These are phyloP conservation scores for Mythimna loreyi DNA, from an alignment of 2,888 invertebrate genomes.

Conservation along the genomic window DNA sequence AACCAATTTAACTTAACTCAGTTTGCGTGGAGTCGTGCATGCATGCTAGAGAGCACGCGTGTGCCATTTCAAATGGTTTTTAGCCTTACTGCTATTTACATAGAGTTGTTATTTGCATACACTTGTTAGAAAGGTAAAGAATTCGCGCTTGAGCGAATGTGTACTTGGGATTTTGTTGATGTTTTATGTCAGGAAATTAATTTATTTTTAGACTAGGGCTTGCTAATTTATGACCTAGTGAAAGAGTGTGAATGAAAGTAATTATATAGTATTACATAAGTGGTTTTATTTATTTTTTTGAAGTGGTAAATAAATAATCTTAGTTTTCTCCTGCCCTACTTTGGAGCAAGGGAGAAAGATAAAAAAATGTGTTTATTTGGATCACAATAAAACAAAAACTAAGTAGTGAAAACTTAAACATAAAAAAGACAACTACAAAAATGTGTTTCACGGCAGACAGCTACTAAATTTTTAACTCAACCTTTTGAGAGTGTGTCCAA, in stretches of 20 bases:
- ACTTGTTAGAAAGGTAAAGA: conserved; percentile 19
- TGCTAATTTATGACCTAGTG: conserved; percentile 24
- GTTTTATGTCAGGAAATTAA: conserved; percentile 30
- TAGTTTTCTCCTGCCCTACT: no score
- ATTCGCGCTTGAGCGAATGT: conserved; percentile 22
- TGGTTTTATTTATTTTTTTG: not conserved
- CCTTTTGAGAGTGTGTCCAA: no score
- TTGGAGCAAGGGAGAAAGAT: no score
- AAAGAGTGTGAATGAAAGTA: conserved; percentile 28
- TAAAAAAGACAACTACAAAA: no score
- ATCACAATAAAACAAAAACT: no score
- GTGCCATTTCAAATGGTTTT: conserved; percentile 47
- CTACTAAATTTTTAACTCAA: no score
- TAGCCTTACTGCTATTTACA: conserved; percentile 36
- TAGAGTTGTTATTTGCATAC: conserved; percentile 51
- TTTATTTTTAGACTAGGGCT: conserved; percentile 26
- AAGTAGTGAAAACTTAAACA: no score
- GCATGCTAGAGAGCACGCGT: conserved; percentile 55
- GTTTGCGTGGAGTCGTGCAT: conserved; percentile 60
- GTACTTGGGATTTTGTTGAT: conserved; percentile 40
- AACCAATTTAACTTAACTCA: conserved; percentile 66
- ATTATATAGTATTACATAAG: conserved; percentile 14
- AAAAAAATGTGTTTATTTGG: no score
- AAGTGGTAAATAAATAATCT: no score
- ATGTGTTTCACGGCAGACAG: no score